phyloP scores from a whole-genome alignment of 2,888 invertebrate genomes.

The Philonicus albiceps region DNA sequence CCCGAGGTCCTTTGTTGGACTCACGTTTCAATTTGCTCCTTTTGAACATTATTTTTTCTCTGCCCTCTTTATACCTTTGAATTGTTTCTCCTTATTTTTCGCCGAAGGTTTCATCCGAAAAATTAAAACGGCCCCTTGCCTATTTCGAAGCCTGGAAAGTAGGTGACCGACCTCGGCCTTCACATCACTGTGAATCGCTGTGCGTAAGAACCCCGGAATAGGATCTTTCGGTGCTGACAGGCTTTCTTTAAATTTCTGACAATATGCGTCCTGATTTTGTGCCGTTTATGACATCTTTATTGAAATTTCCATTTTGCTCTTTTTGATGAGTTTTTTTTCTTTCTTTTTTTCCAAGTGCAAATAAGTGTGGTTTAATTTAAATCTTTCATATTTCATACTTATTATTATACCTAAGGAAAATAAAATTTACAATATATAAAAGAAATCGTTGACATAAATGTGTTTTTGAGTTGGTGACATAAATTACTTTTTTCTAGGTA shows the following conservation, averaged over 20 bases:
- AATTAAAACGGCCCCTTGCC: not conserved
- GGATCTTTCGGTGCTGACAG: not conserved
- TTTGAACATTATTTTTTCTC: not conserved
- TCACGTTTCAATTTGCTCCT: conserved; percentile 37
- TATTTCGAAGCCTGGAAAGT: not conserved
- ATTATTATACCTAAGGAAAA: not conserved
- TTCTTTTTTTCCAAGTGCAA: not conserved
- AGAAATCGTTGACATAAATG: not conserved
- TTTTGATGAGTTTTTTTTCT: not conserved
- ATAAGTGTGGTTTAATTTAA: not conserved
- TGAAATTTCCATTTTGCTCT: not conserved
- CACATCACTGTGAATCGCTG: not conserved
- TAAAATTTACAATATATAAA: not conserved
- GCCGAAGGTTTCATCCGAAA: not conserved
- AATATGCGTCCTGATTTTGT: not conserved
- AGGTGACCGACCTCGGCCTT: not conserved
- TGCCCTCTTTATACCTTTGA: not conserved
- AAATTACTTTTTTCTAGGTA: too few species aligned
- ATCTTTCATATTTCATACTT: not conserved
- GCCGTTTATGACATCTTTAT: not conserved
- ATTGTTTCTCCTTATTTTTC: not conserved
- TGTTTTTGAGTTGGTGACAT: rapidly evolving
- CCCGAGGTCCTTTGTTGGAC: conserved; percentile 15
- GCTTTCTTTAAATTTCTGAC: not conserved
- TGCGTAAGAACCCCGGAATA: not conserved